These are phyloP conservation scores for Amphiura filiformis DNA, from an alignment of 35 echinoderm and acorn worm genomes.

Conservation along the genomic window DNA sequence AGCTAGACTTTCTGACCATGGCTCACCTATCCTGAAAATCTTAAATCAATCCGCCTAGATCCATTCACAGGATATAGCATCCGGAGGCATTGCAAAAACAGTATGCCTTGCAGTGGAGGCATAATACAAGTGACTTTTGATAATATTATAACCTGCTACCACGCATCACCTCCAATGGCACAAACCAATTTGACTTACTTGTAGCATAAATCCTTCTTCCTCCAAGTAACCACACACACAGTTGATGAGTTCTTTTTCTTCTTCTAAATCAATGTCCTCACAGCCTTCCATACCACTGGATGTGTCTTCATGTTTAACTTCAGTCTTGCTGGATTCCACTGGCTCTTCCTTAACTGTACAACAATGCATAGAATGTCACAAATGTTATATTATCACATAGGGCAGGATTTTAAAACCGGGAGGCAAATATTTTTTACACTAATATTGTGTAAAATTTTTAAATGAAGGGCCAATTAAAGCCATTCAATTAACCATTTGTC, in stretches of 20 bases:
- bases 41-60: not conserved
- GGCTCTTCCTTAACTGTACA: not conserved
- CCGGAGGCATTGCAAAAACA: too few relatives aligned
- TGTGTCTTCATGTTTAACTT: not conserved
- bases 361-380: constrained; percentile 13
- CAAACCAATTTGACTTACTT: too few relatives aligned
- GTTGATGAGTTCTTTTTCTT: constrained; percentile 57
- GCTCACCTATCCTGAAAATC: too few relatives aligned
- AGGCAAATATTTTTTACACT: too few relatives aligned
- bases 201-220: constrained; percentile 96
- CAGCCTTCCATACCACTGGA: not conserved
- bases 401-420: too few relatives aligned
- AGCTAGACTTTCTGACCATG: too few relatives aligned
- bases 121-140: not conserved
- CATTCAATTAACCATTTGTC: too few relatives aligned
- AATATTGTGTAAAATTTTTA: too few relatives aligned
- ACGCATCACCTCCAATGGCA: not conserved
- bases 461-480: too few relatives aligned
- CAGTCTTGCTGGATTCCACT: not conserved
- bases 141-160: not conserved
- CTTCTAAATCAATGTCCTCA: not conserved
- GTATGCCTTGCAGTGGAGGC: too few relatives aligned
- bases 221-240: constrained; percentile 72
- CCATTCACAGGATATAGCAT: not conserved
- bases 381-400: too few relatives aligned